A percentile compares a stretch with the other conserved stretches of the same genome.
These are phyloP conservation scores for Euclidia mi DNA, from an alignment of 2,888 invertebrate genomes.

Conservation along the genomic window DNA sequence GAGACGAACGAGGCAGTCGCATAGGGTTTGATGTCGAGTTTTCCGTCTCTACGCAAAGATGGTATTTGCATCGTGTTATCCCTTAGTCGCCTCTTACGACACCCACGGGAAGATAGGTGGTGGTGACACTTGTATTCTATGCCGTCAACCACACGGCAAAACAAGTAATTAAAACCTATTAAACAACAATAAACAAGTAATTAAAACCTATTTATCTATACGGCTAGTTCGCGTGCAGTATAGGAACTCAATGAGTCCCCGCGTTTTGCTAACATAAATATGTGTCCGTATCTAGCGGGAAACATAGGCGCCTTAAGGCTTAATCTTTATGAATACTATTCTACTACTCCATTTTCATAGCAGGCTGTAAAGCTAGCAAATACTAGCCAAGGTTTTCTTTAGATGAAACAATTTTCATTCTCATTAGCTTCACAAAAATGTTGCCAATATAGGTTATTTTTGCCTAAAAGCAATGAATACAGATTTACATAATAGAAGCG, in stretches of 20 bases:
- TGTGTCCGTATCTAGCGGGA: slow-evolving; percentile 57
- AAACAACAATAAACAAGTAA: slow-evolving; percentile 74
- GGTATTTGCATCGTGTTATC: too few species aligned
- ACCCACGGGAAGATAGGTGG: too few species aligned
- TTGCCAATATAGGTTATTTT: neutral
- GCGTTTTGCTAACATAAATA: slow-evolving; percentile 69
- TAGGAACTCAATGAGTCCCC: slow-evolving; percentile 68
- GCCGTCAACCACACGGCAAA: too few species aligned
- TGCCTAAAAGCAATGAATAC: too few species aligned
- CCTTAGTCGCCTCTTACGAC: too few species aligned
- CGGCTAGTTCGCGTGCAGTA: slow-evolving; percentile 73
- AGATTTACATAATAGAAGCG: too few species aligned
- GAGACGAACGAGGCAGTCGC: too few species aligned
- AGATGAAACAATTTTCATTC: neutral
- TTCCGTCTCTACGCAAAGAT: too few species aligned
- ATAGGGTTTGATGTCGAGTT: too few species aligned
- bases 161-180: too few species aligned
- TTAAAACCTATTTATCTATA: slow-evolving; percentile 78
- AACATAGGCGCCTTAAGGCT: slow-evolving; percentile 54
- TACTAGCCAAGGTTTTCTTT: slow-evolving; percentile 12
- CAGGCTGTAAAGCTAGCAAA: slow-evolving; percentile 14
- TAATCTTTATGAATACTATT: slow-evolving; percentile 57
- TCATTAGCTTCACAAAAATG: neutral
- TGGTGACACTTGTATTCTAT: too few species aligned
- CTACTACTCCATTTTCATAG: slow-evolving; percentile 47